These are phyloP conservation scores for Ficedula albicollis DNA, from an alignment of 2,797 vertebrate species.

Conservation along the genomic window DNA sequence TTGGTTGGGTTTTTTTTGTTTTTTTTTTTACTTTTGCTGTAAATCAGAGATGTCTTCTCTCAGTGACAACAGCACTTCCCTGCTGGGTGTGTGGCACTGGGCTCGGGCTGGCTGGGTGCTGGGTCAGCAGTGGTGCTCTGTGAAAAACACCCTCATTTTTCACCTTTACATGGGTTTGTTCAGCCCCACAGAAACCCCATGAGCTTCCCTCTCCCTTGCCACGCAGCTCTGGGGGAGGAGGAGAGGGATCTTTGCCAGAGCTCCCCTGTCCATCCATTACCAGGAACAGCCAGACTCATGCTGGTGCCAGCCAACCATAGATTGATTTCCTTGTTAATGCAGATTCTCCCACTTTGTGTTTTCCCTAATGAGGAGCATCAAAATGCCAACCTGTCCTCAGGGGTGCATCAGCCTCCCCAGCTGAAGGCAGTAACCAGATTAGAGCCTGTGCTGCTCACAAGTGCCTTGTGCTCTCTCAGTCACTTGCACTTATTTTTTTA, in stretches of 20 bases:
- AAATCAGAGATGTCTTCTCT: background rate
- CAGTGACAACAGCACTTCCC: background rate
- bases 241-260: background rate
- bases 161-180: background rate
- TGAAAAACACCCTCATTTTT: background rate
- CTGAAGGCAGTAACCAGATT: slow-evolving; percentile 48
- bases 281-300: background rate
- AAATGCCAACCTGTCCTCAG: slow-evolving; percentile 76
- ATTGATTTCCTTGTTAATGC: slow-evolving; percentile 72
- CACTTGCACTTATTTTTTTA: background rate
- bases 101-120: rapidly evolving
- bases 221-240: background rate
- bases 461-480: background rate
- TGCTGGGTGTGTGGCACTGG: rapidly evolving
- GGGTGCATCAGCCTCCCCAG: slow-evolving; percentile 64
- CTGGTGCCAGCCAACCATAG: slow-evolving; percentile 32
- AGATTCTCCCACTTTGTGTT: slow-evolving; percentile 63
- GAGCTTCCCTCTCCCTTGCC: background rate
- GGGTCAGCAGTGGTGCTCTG: background rate
- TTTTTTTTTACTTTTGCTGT: background rate
- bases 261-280: slow-evolving; percentile 24
- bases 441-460: background rate
- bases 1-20: too few relatives aligned
- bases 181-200: background rate
- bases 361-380: slow-evolving; percentile 71